Evolutionary conservation across 2,888 invertebrate species (phyloP), one percentile per base, ranked within the genome.

Genomic region (Balanococcus diminutus): DNA sequence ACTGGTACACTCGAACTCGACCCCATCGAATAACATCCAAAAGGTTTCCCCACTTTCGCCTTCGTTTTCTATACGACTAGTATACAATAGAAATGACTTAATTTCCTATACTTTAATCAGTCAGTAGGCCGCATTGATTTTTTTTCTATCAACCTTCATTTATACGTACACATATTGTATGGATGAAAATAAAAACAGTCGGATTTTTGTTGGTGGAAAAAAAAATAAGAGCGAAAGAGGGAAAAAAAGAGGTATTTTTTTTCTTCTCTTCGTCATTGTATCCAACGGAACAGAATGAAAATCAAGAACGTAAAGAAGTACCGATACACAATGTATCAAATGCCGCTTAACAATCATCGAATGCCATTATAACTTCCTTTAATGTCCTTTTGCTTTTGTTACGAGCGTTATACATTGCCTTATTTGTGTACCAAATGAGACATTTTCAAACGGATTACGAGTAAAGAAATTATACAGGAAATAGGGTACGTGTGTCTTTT

Each of bases 351-450:
- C 84, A 84, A 84, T 84, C 84, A 84, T 75, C 28, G 84, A 84
- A 84, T 84, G 84, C 84, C 84, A 84, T 84, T 84, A 84, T 46
- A 84, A 84, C 84, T 84, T 84, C 84, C 84, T 84, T 84, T 84
- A 84, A 84, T 84, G 84, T 84, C 84, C 84, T 84, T 84, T 82
- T 75, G 67, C 84, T 75, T 75, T 84, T 84, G 84, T 84, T 72
- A 36, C 16, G 84, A 84, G 84, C 84, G 84, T 84, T 84, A 84
- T 84, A 84, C 84, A 84, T 84, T 84, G 84, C 84, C 84, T 75
- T 84, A 84, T 84, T 84, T 84, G 84, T 84, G 84, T 84, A 84
- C 84, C 84, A 84, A 84, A 84, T 84, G 84, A 84, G 84, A 84
- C 84, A 84, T 84, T 84, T 84, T 84, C 84, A 84, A 84, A 84